Evolutionary conservation across 2,113 vertebrate genomes (phyloP).

Genomic region (Dasyurus viverrinus): DNA sequence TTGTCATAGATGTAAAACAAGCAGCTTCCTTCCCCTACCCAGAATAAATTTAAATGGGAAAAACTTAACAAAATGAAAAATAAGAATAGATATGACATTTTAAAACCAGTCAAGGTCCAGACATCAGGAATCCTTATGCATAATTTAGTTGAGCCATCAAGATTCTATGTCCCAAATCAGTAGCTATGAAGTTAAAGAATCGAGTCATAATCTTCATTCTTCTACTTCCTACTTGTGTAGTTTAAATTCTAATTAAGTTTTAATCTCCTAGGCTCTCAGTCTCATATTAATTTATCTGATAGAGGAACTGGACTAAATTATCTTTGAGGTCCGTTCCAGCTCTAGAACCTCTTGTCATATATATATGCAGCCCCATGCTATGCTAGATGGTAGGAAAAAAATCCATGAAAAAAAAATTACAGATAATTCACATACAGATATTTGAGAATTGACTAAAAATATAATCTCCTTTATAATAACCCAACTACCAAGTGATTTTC

Average conservation of each 20-base stretch:
- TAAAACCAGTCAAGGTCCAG: background rate
- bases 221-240: background rate
- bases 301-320: background rate
- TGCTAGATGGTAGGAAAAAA: background rate
- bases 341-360: background rate
- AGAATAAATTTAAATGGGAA: background rate
- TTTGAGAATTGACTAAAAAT: background rate
- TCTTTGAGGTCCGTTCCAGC: background rate
- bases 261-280: background rate
- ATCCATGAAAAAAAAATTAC: background rate
- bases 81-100: background rate
- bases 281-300: background rate
- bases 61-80: background rate
- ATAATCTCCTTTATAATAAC: constrained; percentile 15
- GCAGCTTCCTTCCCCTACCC: background rate
- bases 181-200: background rate
- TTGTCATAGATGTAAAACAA: background rate
- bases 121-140: background rate
- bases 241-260: background rate
- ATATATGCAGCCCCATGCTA: background rate
- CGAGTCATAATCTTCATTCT: background rate
- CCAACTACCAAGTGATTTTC: background rate
- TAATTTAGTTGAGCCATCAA: background rate
- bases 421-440: constrained; percentile 1
- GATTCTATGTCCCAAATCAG: background rate